Evolutionary conservation across 2,113 vertebrate species (phyloP), one percentile per base, ranked within the genome.

Genomic region (Dicentrarchus labrax): DNA sequence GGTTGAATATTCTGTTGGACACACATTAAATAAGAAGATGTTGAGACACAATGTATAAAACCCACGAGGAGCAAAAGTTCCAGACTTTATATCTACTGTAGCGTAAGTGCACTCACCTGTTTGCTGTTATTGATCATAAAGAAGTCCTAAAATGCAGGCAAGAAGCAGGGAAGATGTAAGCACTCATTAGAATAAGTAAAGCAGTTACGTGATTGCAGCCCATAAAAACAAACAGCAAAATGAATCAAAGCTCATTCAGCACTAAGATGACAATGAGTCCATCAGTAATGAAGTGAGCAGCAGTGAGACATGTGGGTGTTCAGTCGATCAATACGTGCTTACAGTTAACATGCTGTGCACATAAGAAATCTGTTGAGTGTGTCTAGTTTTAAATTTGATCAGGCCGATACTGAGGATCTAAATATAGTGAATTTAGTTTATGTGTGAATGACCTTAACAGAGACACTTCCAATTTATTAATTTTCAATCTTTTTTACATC

Each of bases 101-200:
- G 19, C 39, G 69, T 74, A 81, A 71, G 51, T 69, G 91, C 81
- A 95, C 98, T 98, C 96, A 99, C 98, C 98, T 99, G 98, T 95
- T 97, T 98, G 96, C 94, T 97, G 97, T 96, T 97, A 97, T 94
- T 97, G 96, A 96, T 97, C 96, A 96, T 95, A 96, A 97, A 98
- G 98, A 99, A 98, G 96, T 99, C 98, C 98, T 99, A 97, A 90
- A 95, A 97, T 61, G 96, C 97, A 97, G 94, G 97, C 97, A 96
- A 96, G 97, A 98, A 96, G 98, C 97, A 96, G 97, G 96, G 95
- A 96, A 98, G 96, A 98, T 95, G 96, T 95, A 96, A 91, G 95
- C 95, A 94, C 76, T 95, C 86, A 83, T 96, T 96, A 96, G 97
- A 95, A 93, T 86, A 86, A 94, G 96, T 96, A 95, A 87, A 94